Conservation (phyloP, 2,888 invertebrate genomes). For the Cephus sareptanus region DNA sequence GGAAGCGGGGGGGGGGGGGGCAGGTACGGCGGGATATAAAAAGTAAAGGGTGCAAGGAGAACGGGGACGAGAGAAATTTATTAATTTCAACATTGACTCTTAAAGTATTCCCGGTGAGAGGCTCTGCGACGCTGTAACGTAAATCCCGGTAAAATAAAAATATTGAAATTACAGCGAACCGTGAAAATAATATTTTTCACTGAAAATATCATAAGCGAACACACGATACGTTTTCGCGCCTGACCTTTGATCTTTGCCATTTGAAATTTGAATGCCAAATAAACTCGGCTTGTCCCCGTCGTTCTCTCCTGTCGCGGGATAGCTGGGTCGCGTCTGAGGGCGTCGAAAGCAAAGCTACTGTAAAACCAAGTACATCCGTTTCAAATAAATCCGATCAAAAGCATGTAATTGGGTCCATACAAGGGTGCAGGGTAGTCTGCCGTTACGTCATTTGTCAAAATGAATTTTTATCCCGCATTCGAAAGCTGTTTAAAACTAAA, state of each 20-base stretch:
- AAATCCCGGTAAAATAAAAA: background rate
- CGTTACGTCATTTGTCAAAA: background rate
- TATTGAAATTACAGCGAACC: background rate
- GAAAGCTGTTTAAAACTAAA: background rate
- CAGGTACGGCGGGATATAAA: background rate
- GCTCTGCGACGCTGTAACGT: background rate
- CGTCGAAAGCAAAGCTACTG: background rate
- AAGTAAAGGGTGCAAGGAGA: background rate
- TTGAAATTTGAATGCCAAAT: background rate
- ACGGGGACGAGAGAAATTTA: background rate
- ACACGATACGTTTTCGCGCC: background rate
- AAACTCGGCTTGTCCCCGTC: background rate
- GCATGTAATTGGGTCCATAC: background rate
- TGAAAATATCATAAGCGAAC: background rate
- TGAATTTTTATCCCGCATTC: background rate
- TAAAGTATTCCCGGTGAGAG: background rate
- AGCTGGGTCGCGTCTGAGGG: background rate
- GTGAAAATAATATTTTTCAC: background rate
- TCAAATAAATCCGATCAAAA: background rate
- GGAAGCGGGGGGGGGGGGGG: background rate
- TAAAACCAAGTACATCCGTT: background rate
- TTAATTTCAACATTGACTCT: background rate
- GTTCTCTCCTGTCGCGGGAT: background rate
- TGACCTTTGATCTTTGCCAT: background rate
- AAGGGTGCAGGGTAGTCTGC: background rate